Conservation (phyloP, 2,113 vertebrate genomes). For the Myxocyprinus asiaticus region DNA sequence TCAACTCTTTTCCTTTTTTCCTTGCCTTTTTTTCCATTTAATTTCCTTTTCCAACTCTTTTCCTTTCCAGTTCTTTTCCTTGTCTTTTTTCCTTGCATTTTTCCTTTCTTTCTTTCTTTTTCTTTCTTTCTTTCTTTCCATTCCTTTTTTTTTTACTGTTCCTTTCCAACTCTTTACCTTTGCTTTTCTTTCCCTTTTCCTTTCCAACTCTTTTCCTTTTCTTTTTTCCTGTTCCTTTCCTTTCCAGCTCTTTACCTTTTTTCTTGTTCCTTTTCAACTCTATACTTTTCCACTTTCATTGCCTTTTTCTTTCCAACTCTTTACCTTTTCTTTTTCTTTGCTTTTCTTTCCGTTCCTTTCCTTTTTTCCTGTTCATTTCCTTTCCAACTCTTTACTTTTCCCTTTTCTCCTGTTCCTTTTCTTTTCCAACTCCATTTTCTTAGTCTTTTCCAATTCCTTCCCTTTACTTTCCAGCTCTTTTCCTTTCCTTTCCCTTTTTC, state of each 20-base stretch:
- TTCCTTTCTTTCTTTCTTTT: neutral
- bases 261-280: neutral
- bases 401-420: too few relatives aligned
- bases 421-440: too few relatives aligned
- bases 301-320: neutral
- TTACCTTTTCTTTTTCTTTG: neutral
- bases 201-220: neutral
- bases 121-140: neutral
- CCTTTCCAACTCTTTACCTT: too few relatives aligned
- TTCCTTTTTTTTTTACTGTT: neutral
- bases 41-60: too few relatives aligned
- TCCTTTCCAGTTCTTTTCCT: too few relatives aligned
- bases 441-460: too few relatives aligned
- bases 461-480: neutral
- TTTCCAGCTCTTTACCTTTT: neutral
- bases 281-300: neutral
- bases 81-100: too few relatives aligned
- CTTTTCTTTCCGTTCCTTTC: neutral
- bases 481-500: neutral
- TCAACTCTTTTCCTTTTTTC: neutral
- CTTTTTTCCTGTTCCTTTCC: neutral
- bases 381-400: neutral
- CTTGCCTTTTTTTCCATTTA: too few relatives aligned
- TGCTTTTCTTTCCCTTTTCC: too few relatives aligned
- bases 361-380: neutral